A percentile compares a stretch with the other conserved stretches of the same genome.
Evolutionary conservation across 2,797 vertebrate genomes (phyloP).

Genomic region (Antrozous pallidus): DNA sequence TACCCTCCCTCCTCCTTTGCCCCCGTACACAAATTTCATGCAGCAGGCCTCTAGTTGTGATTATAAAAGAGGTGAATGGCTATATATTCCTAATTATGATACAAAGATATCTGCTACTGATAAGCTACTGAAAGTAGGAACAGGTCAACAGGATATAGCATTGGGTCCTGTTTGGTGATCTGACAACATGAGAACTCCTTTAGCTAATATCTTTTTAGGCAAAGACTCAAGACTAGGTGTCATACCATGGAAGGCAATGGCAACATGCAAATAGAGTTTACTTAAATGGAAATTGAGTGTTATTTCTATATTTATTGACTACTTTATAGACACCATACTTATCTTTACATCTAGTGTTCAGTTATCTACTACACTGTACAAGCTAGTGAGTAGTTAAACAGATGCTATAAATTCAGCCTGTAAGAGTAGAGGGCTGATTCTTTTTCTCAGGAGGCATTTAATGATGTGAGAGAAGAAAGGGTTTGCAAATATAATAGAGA

Average conservation of each 20-base stretch:
- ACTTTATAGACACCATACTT: background rate
- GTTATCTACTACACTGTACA: background rate
- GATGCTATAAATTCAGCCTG: background rate
- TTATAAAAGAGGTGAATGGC: background rate
- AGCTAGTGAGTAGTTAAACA: background rate
- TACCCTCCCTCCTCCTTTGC: too few relatives aligned
- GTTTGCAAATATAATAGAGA: background rate
- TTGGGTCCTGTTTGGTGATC: background rate
- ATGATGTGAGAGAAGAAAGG: background rate
- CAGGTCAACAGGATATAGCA: fast-evolving
- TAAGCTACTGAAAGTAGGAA: background rate
- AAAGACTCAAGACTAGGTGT: background rate
- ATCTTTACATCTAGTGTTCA: fast-evolving
- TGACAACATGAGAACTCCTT: background rate
- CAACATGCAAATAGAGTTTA: background rate
- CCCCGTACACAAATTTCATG: too few relatives aligned
- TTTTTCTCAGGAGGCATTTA: background rate
- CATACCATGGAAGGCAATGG: background rate
- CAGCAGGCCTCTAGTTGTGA: too few relatives aligned
- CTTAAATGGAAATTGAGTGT: background rate
- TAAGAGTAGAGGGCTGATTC: background rate
- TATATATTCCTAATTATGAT: background rate
- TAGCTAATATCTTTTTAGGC: background rate
- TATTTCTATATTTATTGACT: background rate
- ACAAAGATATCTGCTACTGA: background rate